Evolutionary conservation across 2,888 invertebrate genomes (phyloP), one percentile per base, ranked within the genome.

Genomic region (Tipula vernalis): DNA sequence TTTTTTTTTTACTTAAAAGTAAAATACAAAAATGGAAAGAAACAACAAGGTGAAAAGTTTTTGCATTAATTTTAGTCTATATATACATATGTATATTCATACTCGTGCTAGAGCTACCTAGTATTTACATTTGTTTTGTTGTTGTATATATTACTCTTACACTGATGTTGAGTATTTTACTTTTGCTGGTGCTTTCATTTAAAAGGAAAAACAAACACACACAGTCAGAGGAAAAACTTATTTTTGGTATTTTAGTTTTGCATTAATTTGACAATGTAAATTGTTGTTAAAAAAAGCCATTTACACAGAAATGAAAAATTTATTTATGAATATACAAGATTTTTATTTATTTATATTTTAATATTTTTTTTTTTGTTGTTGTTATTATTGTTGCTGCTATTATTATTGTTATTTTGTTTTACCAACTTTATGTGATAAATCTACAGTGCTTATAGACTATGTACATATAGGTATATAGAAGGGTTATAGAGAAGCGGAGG

Each of bases 231-330:
- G 71, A 71, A 71, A 51, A 71, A 71, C 71, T 71, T 71, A 71
- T 71, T 71, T 71, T 71, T 71, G 71, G 28, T 71, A 71, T 71
- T 71, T 71, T 71, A 71, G 71, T 71, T 71, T 71, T 71, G 71
- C 71, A 71, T 71, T 71, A 71, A 71, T 71, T 71, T 71, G 71
- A 71, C 71, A 71, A 71, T 71, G 71, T 71, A 71, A 71, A 71
- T 71, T 71, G 71, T 71, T 28, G 71, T 28, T 28, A 71, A 71
- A 51, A 51, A 51, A 71, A 10, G 10, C 10, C 28, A 71, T 71
- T 71, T 71, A 71, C 71, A 71, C 71, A 71, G 28, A 71, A 71
- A 71, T 71, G 71, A 28, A 71, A 71, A 71, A 71, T 71, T 71
- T 71, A 71, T 71, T 71, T 71, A 71, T 71, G 71, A 71, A 71